Base-by-base conservation (phyloP, 2,113 vertebrate genomes). In the Labrus mixtus region DNA sequence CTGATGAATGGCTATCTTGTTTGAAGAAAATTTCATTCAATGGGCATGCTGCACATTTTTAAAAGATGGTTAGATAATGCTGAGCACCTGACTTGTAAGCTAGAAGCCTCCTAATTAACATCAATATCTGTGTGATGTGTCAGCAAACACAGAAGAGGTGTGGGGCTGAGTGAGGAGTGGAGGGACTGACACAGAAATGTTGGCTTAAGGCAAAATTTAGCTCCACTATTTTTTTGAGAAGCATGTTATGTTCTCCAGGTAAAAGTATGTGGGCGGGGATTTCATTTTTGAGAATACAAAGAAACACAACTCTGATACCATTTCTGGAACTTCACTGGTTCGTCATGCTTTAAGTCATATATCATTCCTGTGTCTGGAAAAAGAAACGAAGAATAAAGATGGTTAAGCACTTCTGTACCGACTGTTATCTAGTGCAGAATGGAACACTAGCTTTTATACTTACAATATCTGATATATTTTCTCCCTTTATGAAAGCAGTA, bases 1-100 rank as follows among this genome's bases (percentile, higher is more conserved):
- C 48, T 87, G 89, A 93, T 90, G 80, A 85, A 92, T 90, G 78
- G 79, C 79, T 89, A 87, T 91, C 89, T 91, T 83, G 87, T 91
- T 83, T 59, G 73, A 64, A 66, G 68, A 83, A 82, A 69, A 73
- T 88, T 72, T 41, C 68, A 91, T 91, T 90, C 88, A 90, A 63
- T 83, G 68, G 67, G 59, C 74, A 75, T 62, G 65, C 89, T 69
- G 87, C 79, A 77, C 81, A 72, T 82, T 77, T 86, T 86, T 85
- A 93, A 93, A 86, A 81, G 84, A 88, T 91, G 90, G 78, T 75
- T 82, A 68, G 83, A 89, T 87, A 86, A 85, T 87, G 78, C 90
- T 82, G 88, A 90, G 71, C 55, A 76, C 71, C 51, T 61, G 39
- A 81, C 68, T 84, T 78, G 82, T 88, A 90, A 72, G 79, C 63